These are phyloP conservation scores for Danio tinwini DNA, from an alignment of 2,797 vertebrate genomes.

Conservation along the genomic window DNA sequence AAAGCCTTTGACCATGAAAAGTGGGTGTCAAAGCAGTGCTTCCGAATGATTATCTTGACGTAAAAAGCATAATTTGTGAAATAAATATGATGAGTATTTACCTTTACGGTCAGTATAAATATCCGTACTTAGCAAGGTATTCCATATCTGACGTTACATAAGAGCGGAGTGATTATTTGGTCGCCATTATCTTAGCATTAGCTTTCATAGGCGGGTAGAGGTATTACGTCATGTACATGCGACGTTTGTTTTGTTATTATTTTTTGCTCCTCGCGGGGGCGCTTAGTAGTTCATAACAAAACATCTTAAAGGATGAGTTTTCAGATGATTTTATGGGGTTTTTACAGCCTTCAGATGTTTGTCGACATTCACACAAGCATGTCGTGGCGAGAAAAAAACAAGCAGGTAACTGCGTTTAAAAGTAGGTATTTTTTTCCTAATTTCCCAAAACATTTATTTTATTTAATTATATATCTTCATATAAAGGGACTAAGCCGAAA, in stretches of 20 bases:
- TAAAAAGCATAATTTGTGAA: not conserved
- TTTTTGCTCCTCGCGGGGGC: not conserved
- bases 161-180: not conserved
- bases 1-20: not conserved
- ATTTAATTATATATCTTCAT: no score
- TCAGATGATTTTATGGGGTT: no score
- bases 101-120: not conserved
- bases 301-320: no score
- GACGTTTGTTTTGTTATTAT: not conserved
- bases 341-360: no score
- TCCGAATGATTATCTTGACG: not conserved
- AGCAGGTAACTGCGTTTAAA: no score
- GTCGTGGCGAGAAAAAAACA: no score
- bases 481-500: no score
- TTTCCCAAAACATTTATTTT: no score
- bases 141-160: not conserved
- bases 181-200: slow-evolving; percentile 20
- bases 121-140: not conserved
- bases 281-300: not conserved
- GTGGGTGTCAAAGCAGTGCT: not conserved
- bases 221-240: slow-evolving; percentile 12
- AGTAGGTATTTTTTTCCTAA: no score
- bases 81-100: not conserved
- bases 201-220: not conserved
- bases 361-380: no score